A percentile compares a stretch with the other conserved stretches of the same genome.
Evolutionary conservation across 2,888 invertebrate genomes (phyloP).

Genomic region (Glaucopsyche alexis): DNA sequence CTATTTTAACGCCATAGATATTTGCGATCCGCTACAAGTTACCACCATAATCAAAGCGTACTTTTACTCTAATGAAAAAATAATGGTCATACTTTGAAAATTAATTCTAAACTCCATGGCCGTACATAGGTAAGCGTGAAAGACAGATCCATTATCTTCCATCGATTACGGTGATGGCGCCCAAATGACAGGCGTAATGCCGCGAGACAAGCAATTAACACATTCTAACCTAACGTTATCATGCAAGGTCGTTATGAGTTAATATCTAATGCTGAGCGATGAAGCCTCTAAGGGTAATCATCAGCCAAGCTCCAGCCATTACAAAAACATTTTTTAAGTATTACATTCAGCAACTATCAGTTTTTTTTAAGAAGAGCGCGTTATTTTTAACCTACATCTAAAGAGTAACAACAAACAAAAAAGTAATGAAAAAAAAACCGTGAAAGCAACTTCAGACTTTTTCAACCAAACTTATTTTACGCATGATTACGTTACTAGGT

Average conservation of each 20-base stretch:
- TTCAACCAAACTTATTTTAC: background rate
- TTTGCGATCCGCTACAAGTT: too few relatives aligned
- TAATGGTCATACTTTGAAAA: too few relatives aligned
- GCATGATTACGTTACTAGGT: background rate
- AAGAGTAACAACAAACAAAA: background rate
- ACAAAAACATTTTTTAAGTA: too few relatives aligned
- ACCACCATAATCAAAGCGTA: too few relatives aligned
- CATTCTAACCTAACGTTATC: background rate
- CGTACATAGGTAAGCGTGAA: conserved; percentile 32
- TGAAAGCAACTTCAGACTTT: background rate
- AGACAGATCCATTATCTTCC: conserved; percentile 39
- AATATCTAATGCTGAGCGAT: background rate
- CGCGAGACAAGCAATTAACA: background rate
- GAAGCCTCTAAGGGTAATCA: background rate
- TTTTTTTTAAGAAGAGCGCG: too few relatives aligned
- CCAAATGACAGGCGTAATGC: conserved; percentile 26
- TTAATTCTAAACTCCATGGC: conserved; percentile 18
- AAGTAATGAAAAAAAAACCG: background rate
- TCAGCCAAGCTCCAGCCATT: too few relatives aligned
- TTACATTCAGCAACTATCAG: too few relatives aligned
- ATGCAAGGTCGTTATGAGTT: background rate
- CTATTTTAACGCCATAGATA: too few relatives aligned
- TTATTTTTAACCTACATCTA: background rate
- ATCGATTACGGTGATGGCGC: conserved; percentile 37
- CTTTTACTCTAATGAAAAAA: too few relatives aligned